Base-by-base conservation (phyloP, 1,140 invertebrate species). In the Danaus melanippus region DNA sequence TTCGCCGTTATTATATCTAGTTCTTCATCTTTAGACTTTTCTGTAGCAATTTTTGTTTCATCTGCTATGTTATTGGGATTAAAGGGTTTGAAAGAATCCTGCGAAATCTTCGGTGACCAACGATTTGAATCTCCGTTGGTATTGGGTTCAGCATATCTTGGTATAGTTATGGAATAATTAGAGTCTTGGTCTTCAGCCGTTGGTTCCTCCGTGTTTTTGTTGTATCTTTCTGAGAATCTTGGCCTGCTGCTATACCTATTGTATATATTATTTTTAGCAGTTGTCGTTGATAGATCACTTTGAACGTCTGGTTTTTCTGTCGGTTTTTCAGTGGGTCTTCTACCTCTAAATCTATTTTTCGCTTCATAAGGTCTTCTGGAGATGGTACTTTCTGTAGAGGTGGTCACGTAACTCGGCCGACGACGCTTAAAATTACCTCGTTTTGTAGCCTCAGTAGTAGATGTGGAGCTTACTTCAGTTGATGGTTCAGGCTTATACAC, bases 61-160 rank as follows among this genome's bases (percentile, higher is more conserved):
- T 83, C 69, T 17, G 76, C 58, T 42, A 88, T 81, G 15, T 86
- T 76, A 67, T 90, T 90, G 3, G 87, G 83, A 58, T 87, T 88
- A 60, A 83, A 89, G 7, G 89, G 89, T 64, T 89, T 89, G 60
- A 90, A 91, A 5, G 89, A 88, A 56, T 86, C 87, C 21, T 74
- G 76, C 9, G 88, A 88, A 50, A 90, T 63, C 63, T 90, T 90
- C 6, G 90, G 89, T 1, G 92, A 92, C 92, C 91, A 92, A 44
- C 90, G 89, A 7, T 90, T 90, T 46, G 90, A 88, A 11, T 84
- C 80, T 21, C 3, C 15, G 15, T 15, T 15, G 3, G 15, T 15
- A 15, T 15, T 15, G 3, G 74, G 80, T 58, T 76, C 67, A 1
- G 73, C 74, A 45, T 85, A 87, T 66, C 81, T 84, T 8, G 86